Base-by-base conservation (phyloP, 2,888 invertebrate species). In the Andrena bucephala region DNA sequence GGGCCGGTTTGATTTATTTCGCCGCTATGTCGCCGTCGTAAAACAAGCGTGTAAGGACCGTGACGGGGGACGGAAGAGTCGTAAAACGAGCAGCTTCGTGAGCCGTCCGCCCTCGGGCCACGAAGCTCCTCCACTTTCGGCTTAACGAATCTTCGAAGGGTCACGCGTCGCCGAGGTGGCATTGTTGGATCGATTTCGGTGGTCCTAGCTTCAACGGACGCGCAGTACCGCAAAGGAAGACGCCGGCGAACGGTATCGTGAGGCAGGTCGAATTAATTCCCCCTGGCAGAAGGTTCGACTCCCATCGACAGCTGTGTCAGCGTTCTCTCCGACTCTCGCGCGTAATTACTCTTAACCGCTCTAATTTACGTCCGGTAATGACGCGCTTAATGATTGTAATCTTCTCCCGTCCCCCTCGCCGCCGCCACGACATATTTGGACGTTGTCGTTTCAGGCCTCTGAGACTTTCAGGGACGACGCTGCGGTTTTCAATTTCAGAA, bases 1-100 rank as follows among this genome's bases (percentile, higher is more conserved):
- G 63, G 27, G 29, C 27, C 63, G 52, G 67, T 82, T 80, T 89
- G 87, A 88, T 88, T 89, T 88, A 88, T 85, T 42, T 79, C 57
- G 73, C 31, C 73, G 75, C 52, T 52, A 42, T 42, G 81, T 71
- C 66, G 10, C 66, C 72, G 72, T 79, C 81, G 84, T 88, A 85
- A 86, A 87, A 73, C 71, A 66, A 42, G 33, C 78, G 65, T 33
- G 79, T 42, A 42, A 78, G 71, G 63, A 67, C 63, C 85, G 70
- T 13, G 81, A 60, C 36, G 68, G 71, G 48, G 57, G 29, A 50
- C 60, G 74, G 57, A 74, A 66, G 42, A 36, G 31, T 73, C 72
- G 84, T 87, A 86, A 87, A 83, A 59, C 65, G 50, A 31, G 29
- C 83, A 72, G 62, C 70, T 68, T 78, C 20, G 72, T 67, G 48